Evolutionary conservation across 2,888 invertebrate genomes (phyloP), one percentile per base, ranked within the genome.

Genomic region (Agrochola litura): DNA sequence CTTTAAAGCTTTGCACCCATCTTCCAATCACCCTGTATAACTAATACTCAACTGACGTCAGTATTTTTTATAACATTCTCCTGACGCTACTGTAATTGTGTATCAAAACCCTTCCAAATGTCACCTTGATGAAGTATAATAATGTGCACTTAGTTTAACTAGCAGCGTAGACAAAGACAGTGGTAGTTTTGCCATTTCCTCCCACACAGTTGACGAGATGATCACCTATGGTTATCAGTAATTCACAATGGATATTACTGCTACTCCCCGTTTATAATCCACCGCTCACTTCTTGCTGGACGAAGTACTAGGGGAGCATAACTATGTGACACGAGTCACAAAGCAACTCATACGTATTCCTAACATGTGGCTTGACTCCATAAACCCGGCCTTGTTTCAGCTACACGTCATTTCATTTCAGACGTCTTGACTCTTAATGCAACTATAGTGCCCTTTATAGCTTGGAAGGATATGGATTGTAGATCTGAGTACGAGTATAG

Each of bases 401-500:
- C 61, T 25, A 63, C 83, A 66, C 58, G 72, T 73, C 83, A 83
- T 83, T 86, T 82, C 65, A 77, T 69, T 67, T 60, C n/a, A 72
- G 41, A 77, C 41, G 69, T 67, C 78, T 70, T 83, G 66, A 37
- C 54, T 68, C 49, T 37, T 43, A 43, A 52, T 68, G 22, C 67
- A 54, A 16, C n/a, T 30, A 16, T 63, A 65, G 81, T 73, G 49
- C 49, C 14, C 30, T 60, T 60, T 64, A 6, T 22, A 64, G 30
- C 37, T 41, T 49, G 25, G 9, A 19, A 25, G 25, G 49, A 49
- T 56, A n/a, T 52, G 19, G 16, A 77, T 30, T 83, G 54, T 19
- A 41, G 54, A 46, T 25, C n/a, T 61, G 22, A 22, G 12, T 25
- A 8, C 9, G 16, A 22, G 16, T 22, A 6, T 3, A 30, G 10